phyloP scores from a whole-genome alignment of 2,113 vertebrate species.

The Taxidea taxus region DNA sequence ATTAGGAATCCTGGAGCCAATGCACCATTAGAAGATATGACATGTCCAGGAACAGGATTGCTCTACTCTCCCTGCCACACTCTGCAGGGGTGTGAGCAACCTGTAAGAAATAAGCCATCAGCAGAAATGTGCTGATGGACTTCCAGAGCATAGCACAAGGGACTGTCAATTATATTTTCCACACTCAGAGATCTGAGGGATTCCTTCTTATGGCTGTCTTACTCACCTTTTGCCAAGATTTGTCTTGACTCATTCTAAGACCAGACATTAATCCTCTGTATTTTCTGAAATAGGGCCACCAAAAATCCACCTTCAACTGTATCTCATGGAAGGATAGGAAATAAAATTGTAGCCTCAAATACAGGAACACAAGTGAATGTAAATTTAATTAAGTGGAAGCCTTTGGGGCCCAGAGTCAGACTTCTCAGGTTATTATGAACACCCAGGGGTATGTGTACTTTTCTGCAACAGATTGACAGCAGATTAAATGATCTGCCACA shows the following conservation, averaged over 20 bases:
- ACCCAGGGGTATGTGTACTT: not conserved
- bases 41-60: not conserved
- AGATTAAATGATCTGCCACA: not conserved
- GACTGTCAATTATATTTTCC: not conserved
- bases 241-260: not conserved
- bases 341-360: not conserved
- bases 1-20: not conserved
- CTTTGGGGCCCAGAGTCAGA: not conserved
- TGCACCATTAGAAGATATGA: not conserved
- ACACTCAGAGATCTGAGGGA: not conserved
- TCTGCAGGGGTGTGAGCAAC: not conserved
- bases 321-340: not conserved
- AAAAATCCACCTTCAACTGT: not conserved
- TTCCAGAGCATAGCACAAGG: not conserved
- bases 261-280: not conserved
- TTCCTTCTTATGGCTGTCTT: not conserved
- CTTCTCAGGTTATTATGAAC: not conserved
- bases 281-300: not conserved
- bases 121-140: fast-evolving
- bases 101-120: not conserved
- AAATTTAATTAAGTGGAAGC: not conserved
- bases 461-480: not conserved
- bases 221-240: not conserved
- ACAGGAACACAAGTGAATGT: not conserved
- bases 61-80: not conserved